Conservation (phyloP, 2,797 vertebrate genomes). For the Novumbra hubbsi region DNA sequence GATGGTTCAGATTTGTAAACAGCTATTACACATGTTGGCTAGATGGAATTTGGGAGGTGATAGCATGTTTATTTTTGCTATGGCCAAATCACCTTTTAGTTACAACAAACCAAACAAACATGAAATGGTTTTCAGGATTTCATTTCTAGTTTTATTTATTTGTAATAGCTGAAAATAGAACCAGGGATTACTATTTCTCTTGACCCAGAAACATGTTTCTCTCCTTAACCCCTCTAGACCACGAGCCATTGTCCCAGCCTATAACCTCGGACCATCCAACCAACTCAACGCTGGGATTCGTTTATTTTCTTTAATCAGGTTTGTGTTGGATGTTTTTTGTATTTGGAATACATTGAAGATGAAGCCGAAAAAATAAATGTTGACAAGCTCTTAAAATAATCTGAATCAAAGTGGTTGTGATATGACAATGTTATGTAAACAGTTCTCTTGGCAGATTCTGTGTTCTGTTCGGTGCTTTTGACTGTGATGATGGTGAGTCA, state of each 20-base stretch:
- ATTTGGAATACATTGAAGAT: neutral
- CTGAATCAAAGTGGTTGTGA: constrained; percentile 9
- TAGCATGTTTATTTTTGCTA: no score
- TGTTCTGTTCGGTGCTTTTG: constrained; percentile 10
- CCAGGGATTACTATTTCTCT: no score
- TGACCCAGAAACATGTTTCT: no score
- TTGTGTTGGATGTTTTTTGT: no score
- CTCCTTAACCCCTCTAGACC: neutral
- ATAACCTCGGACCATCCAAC: neutral
- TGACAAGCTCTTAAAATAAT: neutral
- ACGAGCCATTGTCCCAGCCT: neutral
- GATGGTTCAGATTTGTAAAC: no score
- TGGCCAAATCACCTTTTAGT: no score
- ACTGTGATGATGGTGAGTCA: constrained; percentile 22
- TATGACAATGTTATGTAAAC: constrained; percentile 22
- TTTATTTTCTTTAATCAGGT: neutral
- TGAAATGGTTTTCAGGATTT: no score
- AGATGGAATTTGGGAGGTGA: no score
- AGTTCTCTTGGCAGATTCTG: constrained; percentile 8
- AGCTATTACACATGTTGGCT: no score
- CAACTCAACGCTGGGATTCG: neutral
- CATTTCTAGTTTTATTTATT: no score
- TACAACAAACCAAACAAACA: no score
- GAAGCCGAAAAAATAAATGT: neutral
- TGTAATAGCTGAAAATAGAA: neutral